Percentiles rank a stretch among this genome's conserved stretches.
phyloP scores from a whole-genome alignment of 2,113 vertebrate species.

The Elaphurus davidianus region DNA sequence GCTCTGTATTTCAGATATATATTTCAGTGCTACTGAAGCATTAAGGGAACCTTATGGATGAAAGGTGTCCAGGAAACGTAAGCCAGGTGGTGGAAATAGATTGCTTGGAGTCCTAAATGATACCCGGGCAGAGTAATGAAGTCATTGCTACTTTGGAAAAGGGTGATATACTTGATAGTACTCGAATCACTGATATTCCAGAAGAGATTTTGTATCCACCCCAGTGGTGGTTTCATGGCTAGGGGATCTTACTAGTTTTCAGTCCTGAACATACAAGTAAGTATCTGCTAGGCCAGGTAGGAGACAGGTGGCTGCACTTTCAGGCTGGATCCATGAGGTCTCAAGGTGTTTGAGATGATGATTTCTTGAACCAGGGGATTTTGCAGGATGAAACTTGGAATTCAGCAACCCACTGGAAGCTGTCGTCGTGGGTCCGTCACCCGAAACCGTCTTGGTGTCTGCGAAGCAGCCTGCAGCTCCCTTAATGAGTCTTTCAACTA shows the following conservation, averaged over 20 bases:
- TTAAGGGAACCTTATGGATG: conserved; percentile 56
- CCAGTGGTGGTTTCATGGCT: neutral
- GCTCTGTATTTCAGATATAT: conserved; percentile 59
- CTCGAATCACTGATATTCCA: neutral
- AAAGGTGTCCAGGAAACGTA: conserved; percentile 48
- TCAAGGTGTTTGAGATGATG: neutral
- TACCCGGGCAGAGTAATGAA: neutral
- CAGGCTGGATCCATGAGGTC: neutral
- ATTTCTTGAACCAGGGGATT: conserved; percentile 41
- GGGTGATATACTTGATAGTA: neutral
- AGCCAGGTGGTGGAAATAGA: conserved; percentile 44
- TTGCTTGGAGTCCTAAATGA: neutral
- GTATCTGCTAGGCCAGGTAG: neutral
- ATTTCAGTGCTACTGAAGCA: conserved; percentile 64
- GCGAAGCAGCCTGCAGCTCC: conserved; percentile 55
- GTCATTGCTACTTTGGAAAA: conserved; percentile 23
- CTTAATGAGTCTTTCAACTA: conserved; percentile 68
- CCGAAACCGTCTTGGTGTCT: neutral
- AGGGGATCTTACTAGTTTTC: neutral
- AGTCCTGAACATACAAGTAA: neutral
- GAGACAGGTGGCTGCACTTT: neutral
- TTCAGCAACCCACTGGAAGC: conserved; percentile 1
- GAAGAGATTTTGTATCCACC: neutral
- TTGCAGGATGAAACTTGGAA: conserved; percentile 64
- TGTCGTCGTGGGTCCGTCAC: conserved; percentile 27